A percentile compares a stretch with the other conserved stretches of the same genome.
phyloP scores from a whole-genome alignment of 1,140 invertebrate species.

The Aphidius gifuensis region DNA sequence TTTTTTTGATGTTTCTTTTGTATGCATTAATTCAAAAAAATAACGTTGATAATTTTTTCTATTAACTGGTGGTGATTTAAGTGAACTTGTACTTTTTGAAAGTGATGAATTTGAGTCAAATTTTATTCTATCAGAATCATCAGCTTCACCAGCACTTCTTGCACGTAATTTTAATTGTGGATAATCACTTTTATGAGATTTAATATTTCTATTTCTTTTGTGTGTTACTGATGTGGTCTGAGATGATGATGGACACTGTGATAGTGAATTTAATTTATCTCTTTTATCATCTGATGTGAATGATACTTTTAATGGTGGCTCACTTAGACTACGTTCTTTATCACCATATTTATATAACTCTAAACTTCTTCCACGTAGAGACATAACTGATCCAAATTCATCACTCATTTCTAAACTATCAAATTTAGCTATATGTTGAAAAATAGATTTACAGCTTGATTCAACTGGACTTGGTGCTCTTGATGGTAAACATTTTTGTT shows the following conservation, averaged over 20 bases:
- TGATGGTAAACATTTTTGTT: constrained; percentile 55
- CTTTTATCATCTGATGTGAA: constrained; percentile 29
- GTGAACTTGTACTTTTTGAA: constrained; percentile 50
- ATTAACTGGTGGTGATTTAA: constrained; percentile 50
- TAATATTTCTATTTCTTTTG: constrained; percentile 60
- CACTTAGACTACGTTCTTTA: constrained; percentile 53
- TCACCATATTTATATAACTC: constrained; percentile 33
- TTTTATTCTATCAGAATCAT: constrained; percentile 30
- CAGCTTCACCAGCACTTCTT: constrained; percentile 62
- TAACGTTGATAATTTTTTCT: constrained; percentile 68
- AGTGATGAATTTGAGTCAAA: constrained; percentile 46
- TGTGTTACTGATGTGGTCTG: constrained; percentile 64
- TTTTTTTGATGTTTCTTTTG: constrained; percentile 69
- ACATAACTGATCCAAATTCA: constrained; percentile 43
- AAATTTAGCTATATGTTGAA: constrained; percentile 47
- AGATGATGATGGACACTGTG: constrained; percentile 56
- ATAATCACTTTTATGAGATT: constrained; percentile 40
- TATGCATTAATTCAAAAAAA: constrained; percentile 69
- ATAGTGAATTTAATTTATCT: constrained; percentile 28
- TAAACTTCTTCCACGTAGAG: constrained; percentile 36
- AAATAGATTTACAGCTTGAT: constrained; percentile 38
- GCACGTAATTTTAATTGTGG: constrained; percentile 54
- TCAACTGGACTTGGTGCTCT: constrained; percentile 50
- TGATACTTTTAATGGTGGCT: constrained; percentile 48
- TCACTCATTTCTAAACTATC: constrained; percentile 41